Conservation (phyloP, 2,113 vertebrate genomes). For the Ictalurus punctatus region DNA sequence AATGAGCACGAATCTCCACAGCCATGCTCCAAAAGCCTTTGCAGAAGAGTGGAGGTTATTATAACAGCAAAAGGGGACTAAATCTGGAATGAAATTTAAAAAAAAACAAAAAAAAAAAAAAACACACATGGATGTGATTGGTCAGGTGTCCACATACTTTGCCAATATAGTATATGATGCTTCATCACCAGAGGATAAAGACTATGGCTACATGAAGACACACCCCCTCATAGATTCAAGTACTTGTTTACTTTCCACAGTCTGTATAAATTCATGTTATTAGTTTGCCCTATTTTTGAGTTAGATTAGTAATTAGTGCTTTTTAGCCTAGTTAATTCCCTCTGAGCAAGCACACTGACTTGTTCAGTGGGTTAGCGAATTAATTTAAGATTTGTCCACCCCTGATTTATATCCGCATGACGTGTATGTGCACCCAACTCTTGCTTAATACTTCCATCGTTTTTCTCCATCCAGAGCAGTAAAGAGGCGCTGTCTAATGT, state of each 20-base stretch:
- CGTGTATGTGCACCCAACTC: neutral
- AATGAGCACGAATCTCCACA: neutral
- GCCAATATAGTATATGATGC: neutral
- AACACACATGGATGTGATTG: neutral
- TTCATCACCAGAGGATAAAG: neutral
- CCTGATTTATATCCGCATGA: neutral
- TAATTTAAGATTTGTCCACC: neutral
- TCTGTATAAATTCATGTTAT: neutral
- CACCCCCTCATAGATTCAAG: neutral
- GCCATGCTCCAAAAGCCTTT: neutral
- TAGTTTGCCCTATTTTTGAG: neutral
- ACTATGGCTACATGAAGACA: neutral
- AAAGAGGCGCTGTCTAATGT: constrained; percentile 95
- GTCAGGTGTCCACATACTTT: neutral
- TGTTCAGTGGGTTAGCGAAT: neutral
- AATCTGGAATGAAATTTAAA: neutral
- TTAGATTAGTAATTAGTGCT: neutral
- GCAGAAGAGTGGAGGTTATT: neutral
- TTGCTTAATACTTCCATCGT: neutral
- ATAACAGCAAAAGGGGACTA: neutral
- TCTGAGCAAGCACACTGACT: neutral
- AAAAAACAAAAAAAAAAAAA: neutral
- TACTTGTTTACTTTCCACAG: neutral
- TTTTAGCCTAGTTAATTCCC: neutral
- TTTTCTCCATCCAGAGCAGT: constrained; percentile 82